These are phyloP conservation scores for Okamejei kenojei DNA, from an alignment of 2,797 vertebrate species.

Conservation along the genomic window DNA sequence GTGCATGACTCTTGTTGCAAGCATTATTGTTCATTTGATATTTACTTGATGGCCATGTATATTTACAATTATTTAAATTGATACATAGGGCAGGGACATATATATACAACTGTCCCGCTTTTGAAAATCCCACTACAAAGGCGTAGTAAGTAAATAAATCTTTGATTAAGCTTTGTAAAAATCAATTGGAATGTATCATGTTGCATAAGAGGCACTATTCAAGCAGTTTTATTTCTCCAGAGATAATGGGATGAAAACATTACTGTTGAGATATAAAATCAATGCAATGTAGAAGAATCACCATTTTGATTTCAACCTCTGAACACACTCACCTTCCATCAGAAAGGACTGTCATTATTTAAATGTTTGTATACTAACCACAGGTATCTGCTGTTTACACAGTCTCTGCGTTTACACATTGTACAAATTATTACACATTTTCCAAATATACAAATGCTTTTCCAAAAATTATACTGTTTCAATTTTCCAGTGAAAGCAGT, in stretches of 20 bases:
- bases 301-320: constrained; percentile 32
- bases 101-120: constrained; percentile 48
- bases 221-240: constrained; percentile 33
- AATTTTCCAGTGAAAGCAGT: constrained; percentile 6
- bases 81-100: constrained; percentile 40
- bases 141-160: constrained; percentile 41
- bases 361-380: not conserved
- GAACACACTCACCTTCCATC: not conserved
- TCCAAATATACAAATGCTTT: no score
- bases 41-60: constrained; percentile 48
- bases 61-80: constrained; percentile 45
- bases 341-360: not conserved
- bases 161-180: constrained; percentile 45
- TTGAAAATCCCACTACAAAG: constrained; percentile 45
- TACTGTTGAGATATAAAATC: constrained; percentile 38
- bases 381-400: not conserved
- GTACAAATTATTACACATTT: no score
- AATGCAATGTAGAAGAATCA: constrained; percentile 21
- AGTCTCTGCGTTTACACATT: not conserved
- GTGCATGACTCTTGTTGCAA: constrained; percentile 43
- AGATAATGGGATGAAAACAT: constrained; percentile 37
- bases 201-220: constrained; percentile 28
- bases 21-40: constrained; percentile 40
- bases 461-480: not conserved
- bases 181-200: constrained; percentile 40